These are phyloP conservation scores for Aspidiotus rigidus DNA, from an alignment of 2,888 invertebrate species.

Conservation along the genomic window DNA sequence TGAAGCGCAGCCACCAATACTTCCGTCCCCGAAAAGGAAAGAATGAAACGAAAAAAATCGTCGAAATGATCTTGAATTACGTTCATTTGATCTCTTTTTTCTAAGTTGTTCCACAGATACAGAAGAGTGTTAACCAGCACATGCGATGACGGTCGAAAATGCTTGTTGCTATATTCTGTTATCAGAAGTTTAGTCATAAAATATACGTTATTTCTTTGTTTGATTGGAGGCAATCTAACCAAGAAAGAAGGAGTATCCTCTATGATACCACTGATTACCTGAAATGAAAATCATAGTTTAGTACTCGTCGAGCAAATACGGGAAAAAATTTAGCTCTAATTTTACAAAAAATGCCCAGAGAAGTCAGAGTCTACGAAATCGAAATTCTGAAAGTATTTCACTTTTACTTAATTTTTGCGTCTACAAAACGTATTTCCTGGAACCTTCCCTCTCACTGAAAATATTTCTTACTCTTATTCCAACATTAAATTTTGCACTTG, in stretches of 20 bases:
- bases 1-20: not conserved
- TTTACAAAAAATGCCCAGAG: too few relatives aligned
- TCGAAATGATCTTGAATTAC: not conserved
- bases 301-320: too few relatives aligned
- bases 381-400: too few relatives aligned
- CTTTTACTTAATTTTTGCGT: too few relatives aligned
- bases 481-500: too few relatives aligned
- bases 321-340: too few relatives aligned
- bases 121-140: not conserved
- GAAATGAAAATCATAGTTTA: not conserved
- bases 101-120: not conserved
- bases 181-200: not conserved
- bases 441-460: too few relatives aligned
- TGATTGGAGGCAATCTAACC: not conserved
- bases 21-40: conserved; percentile 7
- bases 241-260: not conserved
- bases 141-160: not conserved
- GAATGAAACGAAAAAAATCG: not conserved
- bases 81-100: not conserved
- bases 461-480: too few relatives aligned
- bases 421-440: too few relatives aligned
- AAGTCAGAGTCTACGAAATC: too few relatives aligned
- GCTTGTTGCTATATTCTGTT: not conserved
- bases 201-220: not conserved
- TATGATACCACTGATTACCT: not conserved